Base-by-base conservation (phyloP, 2,888 invertebrate species). In the Apamea anceps region DNA sequence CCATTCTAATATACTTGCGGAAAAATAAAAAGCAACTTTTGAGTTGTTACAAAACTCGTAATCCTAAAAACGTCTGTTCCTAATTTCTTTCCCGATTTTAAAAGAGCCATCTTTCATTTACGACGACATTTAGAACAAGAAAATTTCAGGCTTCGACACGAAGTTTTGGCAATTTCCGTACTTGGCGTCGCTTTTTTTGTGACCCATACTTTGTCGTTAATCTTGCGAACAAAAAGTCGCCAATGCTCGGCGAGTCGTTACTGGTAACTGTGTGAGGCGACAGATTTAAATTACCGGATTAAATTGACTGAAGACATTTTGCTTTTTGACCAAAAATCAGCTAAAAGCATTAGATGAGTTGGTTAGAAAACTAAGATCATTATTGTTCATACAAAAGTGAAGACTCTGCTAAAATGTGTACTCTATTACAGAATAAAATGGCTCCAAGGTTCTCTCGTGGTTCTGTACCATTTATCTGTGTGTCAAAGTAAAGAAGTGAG, bases 51-150 rank as follows among this genome's bases (percentile, higher is more conserved):
- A 93, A 94, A 96, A 96, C 95, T 95, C 95, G 94, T 96, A 95
- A 96, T 95, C 94, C 95, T 91, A 94, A 95, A 95, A 96, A 96
- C 96, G 96, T 95, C 95, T 96, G 96, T 96, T 95, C 95, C 95
- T 96, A 96, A 96, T 96, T 96, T 96, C 95, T 96, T 96, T 96
- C 92, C 95, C 95, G 96, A 96, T 96, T 96, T 95, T 95, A 96
- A 96, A 96, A 96, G 95, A 96, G 94, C 95, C 95, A 96, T 96
- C 95, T 96, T 96, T 96, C 96, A 96, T 96, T 96, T 96, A 96
- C 96, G 96, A 94, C 95, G 95, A 96, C 96, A 95, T 95, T 96
- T 95, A 94, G 96, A 96, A 96, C 96, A 96, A 96, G 96, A 95
- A 96, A 96, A 95, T 95, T 96, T 96, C 94, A 94, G 94, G 93